A percentile compares a stretch with the other conserved stretches of the same genome.
phyloP scores from a whole-genome alignment of 2,888 invertebrate genomes.

The Maniola hyperantus region DNA sequence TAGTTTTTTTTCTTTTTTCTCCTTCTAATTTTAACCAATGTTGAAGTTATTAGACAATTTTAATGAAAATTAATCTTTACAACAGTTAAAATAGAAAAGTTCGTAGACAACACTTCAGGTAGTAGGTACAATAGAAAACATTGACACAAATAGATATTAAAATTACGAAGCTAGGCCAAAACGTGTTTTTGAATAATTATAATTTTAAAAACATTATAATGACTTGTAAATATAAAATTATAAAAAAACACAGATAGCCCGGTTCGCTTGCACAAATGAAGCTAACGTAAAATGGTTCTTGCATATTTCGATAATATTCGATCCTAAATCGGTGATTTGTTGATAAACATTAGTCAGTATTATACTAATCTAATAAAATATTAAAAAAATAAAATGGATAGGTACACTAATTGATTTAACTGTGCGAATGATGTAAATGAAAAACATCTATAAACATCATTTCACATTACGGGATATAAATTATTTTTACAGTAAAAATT shows the following conservation, averaged over 20 bases:
- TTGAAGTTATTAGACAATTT: conserved; percentile 7
- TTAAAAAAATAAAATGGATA: no score
- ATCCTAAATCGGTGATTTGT: no score
- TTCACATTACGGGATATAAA: no score
- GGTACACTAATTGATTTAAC: no score
- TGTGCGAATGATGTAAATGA: no score
- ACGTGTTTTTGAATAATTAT: neutral
- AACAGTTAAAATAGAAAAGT: conserved; percentile 7
- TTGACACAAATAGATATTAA: neutral
- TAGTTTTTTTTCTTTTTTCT: conserved; percentile 15
- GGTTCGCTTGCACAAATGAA: no score
- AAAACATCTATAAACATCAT: no score
- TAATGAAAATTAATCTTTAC: neutral
- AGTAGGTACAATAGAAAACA: conserved; percentile 5
- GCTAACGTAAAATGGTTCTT: no score
- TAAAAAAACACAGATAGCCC: neutral
- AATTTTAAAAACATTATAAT: neutral
- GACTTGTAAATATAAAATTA: neutral
- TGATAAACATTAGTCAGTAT: no score
- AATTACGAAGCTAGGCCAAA: conserved; percentile 11
- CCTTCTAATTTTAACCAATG: conserved; percentile 8
- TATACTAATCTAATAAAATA: no score
- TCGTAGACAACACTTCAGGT: conserved; percentile 5
- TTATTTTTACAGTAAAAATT: no score
- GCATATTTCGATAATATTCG: no score